Percentiles rank a stretch among this genome's conserved stretches.
Evolutionary conservation across 2,888 invertebrate genomes (phyloP).

Genomic region (Mesoligia furuncula): DNA sequence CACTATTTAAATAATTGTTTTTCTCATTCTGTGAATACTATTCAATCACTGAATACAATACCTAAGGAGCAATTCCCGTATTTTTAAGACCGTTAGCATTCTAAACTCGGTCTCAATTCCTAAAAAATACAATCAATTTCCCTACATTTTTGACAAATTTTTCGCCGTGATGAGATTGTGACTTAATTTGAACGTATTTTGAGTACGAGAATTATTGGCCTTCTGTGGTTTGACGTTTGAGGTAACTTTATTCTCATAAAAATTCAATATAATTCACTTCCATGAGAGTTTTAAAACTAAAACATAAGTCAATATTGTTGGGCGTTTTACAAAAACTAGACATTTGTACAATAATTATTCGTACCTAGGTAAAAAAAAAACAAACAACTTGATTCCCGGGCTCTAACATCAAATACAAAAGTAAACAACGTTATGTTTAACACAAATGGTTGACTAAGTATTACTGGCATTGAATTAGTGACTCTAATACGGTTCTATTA

Average conservation of each 20-base stretch:
- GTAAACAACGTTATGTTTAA: background rate
- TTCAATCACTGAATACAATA: conserved; percentile 5
- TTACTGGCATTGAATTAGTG: background rate
- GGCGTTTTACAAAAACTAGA: background rate
- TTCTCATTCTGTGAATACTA: background rate
- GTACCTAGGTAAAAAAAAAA: background rate
- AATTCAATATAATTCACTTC: too few relatives aligned
- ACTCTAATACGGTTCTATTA: background rate
- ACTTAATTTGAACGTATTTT: too few relatives aligned
- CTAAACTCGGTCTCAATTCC: too few relatives aligned
- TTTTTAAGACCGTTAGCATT: too few relatives aligned
- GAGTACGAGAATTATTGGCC: too few relatives aligned
- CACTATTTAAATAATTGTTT: background rate
- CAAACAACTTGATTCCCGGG: background rate
- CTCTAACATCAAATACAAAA: background rate
- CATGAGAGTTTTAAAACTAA: background rate
- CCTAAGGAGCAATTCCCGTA: too few relatives aligned
- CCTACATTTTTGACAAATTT: too few relatives aligned
- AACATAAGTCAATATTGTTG: background rate
- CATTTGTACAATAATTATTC: background rate
- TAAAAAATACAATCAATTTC: too few relatives aligned
- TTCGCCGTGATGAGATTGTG: too few relatives aligned
- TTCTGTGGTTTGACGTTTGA: too few relatives aligned
- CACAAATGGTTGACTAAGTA: background rate
- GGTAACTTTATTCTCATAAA: too few relatives aligned